These are phyloP conservation scores for Protophormia terraenovae DNA, from an alignment of 2,888 invertebrate genomes.

Conservation along the genomic window DNA sequence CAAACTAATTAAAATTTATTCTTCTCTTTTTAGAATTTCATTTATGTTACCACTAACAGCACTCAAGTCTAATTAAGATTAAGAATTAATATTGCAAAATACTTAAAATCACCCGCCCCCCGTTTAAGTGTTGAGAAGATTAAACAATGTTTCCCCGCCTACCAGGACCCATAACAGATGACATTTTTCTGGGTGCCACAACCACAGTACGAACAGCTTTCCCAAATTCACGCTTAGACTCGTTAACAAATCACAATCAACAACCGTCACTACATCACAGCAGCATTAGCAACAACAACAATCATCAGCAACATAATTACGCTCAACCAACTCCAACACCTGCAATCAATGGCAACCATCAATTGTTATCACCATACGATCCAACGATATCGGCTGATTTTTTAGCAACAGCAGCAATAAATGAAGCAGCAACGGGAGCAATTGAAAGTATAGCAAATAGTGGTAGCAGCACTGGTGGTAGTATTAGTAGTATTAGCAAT, in stretches of 20 bases:
- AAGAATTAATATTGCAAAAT: slow-evolving; percentile 31
- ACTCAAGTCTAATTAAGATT: neutral
- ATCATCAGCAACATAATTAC: slow-evolving; percentile 49
- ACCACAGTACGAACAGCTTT: slow-evolving; percentile 79
- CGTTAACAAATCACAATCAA: slow-evolving; percentile 71
- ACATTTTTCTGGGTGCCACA: slow-evolving; percentile 76
- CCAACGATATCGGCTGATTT: slow-evolving; percentile 67
- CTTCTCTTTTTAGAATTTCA: slow-evolving; percentile 5
- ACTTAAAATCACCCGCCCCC: neutral
- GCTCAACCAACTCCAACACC: slow-evolving; percentile 69
- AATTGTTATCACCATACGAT: slow-evolving; percentile 74
- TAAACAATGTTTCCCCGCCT: slow-evolving; percentile 78
- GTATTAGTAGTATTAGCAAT: slow-evolving; percentile 56
- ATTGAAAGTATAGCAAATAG: slow-evolving; percentile 53
- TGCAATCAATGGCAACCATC: slow-evolving; percentile 69
- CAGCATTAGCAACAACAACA: slow-evolving; percentile 21
- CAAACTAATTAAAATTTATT: too few species aligned
- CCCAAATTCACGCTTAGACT: slow-evolving; percentile 79
- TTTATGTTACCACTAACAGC: neutral
- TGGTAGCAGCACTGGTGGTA: slow-evolving; percentile 64
- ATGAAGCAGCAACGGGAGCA: slow-evolving; percentile 14
- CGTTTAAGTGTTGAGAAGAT: slow-evolving; percentile 65
- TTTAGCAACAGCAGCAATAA: slow-evolving; percentile 64
- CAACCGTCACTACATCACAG: slow-evolving; percentile 42
- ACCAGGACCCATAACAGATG: slow-evolving; percentile 75